Evolutionary conservation across 2,797 vertebrate genomes (phyloP), one percentile per base, ranked within the genome.

Genomic region (Oryzias sinensis): DNA sequence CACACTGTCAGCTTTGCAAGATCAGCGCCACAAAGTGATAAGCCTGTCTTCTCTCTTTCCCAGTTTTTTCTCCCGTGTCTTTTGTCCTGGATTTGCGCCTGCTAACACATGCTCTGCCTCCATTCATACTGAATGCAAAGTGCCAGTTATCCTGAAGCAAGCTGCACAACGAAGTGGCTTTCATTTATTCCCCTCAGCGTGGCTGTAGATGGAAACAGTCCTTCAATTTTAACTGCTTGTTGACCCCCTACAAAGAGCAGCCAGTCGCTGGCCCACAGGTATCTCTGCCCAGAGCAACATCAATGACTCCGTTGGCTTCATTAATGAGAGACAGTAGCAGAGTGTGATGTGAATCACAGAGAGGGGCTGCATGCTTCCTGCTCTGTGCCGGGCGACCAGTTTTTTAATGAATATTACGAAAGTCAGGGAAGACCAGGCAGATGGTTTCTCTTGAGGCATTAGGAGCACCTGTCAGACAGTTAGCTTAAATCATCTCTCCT

Each of bases 361-460:
- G 69, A 59, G 24, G 33, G 24, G 44, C 65, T 60, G 50, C 22
- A 57, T 65, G 56, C 27, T 52, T 56, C 48, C 62, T 64, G 65
- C 29, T 62, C 83, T 60, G 76, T 16, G 63, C 68, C 14, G 37
- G 45, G 48, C 49, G n/a, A 51, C 40, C 71, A 25, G 52, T 41
- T 42, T 77, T 80, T 85, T 81, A 79, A 82, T 85, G 84, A 80
- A 84, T 80, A 76, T 83, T 65, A 76, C 61, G 63, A 70, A 59
- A 82, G 70, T 58, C 43, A 40, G 63, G 54, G 70, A 75, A 65
- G 40, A 59, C 58, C 54, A 66, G 72, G 56, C 85, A 86, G 83
- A 87, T 80, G 84, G 75, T 75, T 82, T 68, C 79, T 84, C 86
- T 71, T 49, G 77, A 82, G 87, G 80, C 75, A 51, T 65, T 55